Conservation (phyloP, 2,797 vertebrate species). For the Phyllotis vaccarum region DNA sequence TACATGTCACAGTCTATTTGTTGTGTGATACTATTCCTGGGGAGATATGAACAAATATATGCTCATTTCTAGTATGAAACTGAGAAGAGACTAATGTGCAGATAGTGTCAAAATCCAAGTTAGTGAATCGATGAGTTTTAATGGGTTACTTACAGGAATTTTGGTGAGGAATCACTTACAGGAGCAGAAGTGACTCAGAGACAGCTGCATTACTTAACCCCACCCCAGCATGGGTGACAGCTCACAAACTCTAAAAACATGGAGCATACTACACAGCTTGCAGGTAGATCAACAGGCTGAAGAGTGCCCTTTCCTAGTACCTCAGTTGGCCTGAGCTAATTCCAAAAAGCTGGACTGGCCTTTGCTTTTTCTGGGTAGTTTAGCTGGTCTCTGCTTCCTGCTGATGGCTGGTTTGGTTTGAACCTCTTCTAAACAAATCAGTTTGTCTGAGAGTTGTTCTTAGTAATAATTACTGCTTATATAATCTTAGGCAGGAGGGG, state of each 20-base stretch:
- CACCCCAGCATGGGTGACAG: not conserved
- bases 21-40: not conserved
- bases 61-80: not conserved
- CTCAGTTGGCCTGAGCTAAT: not conserved
- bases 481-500: not conserved
- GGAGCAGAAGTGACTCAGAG: not conserved
- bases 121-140: not conserved
- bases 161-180: not conserved
- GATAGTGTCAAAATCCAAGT: too few relatives aligned
- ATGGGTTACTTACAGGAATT: not conserved
- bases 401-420: not conserved
- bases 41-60: not conserved
- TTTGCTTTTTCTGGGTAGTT: not conserved
- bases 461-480: not conserved
- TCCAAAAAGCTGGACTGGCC: not conserved
- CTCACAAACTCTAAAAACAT: not conserved
- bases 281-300: not conserved
- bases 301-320: not conserved
- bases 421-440: not conserved
- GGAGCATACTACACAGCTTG: not conserved
- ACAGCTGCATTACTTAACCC: not conserved
- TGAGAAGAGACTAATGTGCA: not conserved
- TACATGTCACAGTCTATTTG: not conserved
- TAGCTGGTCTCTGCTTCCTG: not conserved
- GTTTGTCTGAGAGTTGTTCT: not conserved